Evolutionary conservation across 2,113 vertebrate species (phyloP).

Genomic region (Sceloporus tristichus): DNA sequence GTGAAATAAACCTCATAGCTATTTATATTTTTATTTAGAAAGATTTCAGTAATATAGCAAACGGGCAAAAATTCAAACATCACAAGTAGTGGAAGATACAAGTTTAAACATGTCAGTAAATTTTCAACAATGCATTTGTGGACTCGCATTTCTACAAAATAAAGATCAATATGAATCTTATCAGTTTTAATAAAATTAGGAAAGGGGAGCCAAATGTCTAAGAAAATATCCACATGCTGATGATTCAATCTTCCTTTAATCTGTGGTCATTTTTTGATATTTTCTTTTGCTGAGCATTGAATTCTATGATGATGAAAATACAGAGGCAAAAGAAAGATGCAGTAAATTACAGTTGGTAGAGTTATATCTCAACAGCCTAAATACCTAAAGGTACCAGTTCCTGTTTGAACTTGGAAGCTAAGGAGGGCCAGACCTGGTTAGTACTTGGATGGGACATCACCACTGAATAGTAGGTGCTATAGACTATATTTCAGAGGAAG

Average conservation of each 20-base stretch:
- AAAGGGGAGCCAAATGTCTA: background rate
- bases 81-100: background rate
- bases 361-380: background rate
- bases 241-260: background rate
- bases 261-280: background rate
- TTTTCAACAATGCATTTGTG: background rate
- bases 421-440: too few species aligned
- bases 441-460: too few species aligned
- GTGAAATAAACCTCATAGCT: too few species aligned
- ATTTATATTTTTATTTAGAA: background rate
- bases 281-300: background rate
- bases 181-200: background rate
- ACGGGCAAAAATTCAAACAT: background rate
- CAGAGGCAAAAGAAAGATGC: background rate
- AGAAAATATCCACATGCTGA: background rate
- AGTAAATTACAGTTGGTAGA: background rate
- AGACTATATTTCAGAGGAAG: background rate
- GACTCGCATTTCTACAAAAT: background rate
- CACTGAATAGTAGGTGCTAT: too few species aligned
- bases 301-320: background rate
- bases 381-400: too few species aligned
- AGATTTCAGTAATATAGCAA: background rate
- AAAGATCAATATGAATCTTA: background rate
- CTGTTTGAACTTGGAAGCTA: too few species aligned
- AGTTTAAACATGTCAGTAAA: background rate